These are phyloP conservation scores for Ferrisia virgata DNA, from an alignment of 2,888 invertebrate species.

Conservation along the genomic window DNA sequence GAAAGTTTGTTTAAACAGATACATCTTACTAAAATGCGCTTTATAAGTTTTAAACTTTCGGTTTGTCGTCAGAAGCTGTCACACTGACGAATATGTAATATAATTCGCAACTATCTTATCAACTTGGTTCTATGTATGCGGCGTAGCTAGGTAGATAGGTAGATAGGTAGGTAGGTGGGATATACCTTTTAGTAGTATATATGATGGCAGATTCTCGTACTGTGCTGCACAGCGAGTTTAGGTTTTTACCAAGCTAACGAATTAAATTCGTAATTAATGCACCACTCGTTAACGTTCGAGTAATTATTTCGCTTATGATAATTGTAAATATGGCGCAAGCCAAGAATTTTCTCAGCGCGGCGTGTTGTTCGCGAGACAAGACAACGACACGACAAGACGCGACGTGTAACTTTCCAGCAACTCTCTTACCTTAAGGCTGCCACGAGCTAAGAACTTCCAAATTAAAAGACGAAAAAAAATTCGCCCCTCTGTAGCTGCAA, in stretches of 20 bases:
- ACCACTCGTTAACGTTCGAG: neutral
- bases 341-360: neutral
- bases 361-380: neutral
- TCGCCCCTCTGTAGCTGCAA: too few relatives aligned
- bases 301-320: neutral
- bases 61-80: conserved; percentile 5
- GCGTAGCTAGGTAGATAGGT: neutral
- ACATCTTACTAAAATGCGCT: conserved; percentile 10
- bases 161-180: neutral
- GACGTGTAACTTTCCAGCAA: neutral
- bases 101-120: conserved; percentile 20
- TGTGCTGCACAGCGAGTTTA: neutral
- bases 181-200: neutral
- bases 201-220: neutral
- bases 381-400: neutral
- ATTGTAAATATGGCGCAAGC: neutral
- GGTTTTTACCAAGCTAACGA: too few relatives aligned
- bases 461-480: neutral
- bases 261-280: conserved; percentile 2
- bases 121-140: neutral
- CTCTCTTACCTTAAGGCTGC: neutral
- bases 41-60: conserved; percentile 27
- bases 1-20: neutral
- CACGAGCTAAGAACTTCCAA: neutral
- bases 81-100: conserved; percentile 18